A percentile compares a stretch with the other conserved stretches of the same genome.
Conservation (phyloP, 2,113 vertebrate genomes). For the Silurus meridionalis region DNA sequence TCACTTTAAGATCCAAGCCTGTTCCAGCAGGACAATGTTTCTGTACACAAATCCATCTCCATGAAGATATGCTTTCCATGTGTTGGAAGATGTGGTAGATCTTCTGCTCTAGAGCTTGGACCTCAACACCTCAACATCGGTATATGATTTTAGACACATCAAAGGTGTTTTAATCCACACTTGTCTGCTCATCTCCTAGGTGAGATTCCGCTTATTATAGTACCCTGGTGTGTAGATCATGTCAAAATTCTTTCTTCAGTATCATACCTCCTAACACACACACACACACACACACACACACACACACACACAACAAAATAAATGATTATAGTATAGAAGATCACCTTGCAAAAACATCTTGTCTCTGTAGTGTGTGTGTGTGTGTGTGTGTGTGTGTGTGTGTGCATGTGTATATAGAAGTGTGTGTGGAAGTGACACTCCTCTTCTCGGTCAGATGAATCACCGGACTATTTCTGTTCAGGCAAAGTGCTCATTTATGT, state of each 20-base stretch:
- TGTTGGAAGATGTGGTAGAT: too few relatives aligned
- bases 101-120: too few relatives aligned
- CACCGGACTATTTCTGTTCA: slow-evolving; percentile 46
- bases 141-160: too few relatives aligned
- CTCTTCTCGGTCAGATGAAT: slow-evolving; percentile 35
- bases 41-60: too few relatives aligned
- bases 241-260: neutral
- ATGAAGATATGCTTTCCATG: too few relatives aligned
- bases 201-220: neutral
- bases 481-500: slow-evolving; percentile 44
- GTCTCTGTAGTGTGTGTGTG: slow-evolving; percentile 11
- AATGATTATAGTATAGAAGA: neutral
- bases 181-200: neutral
- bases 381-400: slow-evolving; percentile 23
- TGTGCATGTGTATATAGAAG: neutral
- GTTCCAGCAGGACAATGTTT: too few relatives aligned
- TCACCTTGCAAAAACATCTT: neutral
- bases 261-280: neutral
- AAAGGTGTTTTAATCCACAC: neutral
- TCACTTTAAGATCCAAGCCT: too few relatives aligned
- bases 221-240: neutral
- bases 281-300: neutral
- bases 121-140: too few relatives aligned
- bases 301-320: neutral
- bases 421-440: slow-evolving; percentile 1